Conservation (phyloP, 2,797 vertebrate species). For the Sphenopsis melanotis region DNA sequence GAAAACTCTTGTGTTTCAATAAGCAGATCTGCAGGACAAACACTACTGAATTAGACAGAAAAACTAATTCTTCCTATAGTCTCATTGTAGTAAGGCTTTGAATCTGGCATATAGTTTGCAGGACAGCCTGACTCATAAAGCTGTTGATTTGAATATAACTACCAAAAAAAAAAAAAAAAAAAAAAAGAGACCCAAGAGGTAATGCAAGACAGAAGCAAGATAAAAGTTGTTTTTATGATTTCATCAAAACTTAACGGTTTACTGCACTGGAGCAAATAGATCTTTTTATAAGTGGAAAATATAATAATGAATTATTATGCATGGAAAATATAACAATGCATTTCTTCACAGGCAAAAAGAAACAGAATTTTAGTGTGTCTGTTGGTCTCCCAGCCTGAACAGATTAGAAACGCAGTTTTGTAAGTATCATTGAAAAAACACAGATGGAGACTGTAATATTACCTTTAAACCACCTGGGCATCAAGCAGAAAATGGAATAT, state of each 20-base stretch:
- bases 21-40: not conserved
- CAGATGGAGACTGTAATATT: not conserved
- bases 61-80: not conserved
- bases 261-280: not conserved
- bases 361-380: not conserved
- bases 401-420: not conserved
- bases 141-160: not conserved
- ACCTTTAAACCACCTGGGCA: not conserved
- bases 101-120: not conserved
- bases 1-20: not conserved
- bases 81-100: not conserved
- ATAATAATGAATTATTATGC: not conserved
- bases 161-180: not conserved
- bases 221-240: constrained; percentile 3
- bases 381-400: not conserved
- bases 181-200: not conserved
- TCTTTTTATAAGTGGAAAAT: not conserved
- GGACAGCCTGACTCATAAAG: not conserved
- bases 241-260: not conserved
- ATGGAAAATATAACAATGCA: not conserved
- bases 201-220: constrained; percentile 8
- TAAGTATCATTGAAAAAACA: not conserved
- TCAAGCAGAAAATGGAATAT: not conserved
- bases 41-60: not conserved
- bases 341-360: not conserved